Conservation (phyloP, 2,113 vertebrate species). For the Egretta garzetta region DNA sequence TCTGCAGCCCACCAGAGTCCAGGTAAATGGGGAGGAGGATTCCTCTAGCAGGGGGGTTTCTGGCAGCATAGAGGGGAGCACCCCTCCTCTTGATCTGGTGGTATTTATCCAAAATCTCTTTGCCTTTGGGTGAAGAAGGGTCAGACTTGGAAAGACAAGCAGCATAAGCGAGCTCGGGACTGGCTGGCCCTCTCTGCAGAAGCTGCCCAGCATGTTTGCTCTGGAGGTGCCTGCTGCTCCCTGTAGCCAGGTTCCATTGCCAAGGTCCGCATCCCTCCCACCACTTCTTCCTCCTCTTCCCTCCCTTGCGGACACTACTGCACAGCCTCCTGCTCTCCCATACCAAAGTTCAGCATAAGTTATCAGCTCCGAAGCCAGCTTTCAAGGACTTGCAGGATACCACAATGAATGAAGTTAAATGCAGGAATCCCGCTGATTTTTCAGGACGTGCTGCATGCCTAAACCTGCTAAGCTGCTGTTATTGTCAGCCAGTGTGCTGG, state of each 20-base stretch:
- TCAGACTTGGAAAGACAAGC: not conserved
- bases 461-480: not conserved
- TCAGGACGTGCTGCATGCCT: not conserved
- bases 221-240: not conserved
- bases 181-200: not conserved
- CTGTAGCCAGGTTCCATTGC: not conserved
- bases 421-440: not conserved
- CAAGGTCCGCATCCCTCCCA: not conserved
- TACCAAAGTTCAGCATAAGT: not conserved
- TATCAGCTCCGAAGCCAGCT: not conserved
- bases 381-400: slow-evolving; percentile 7
- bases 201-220: not conserved
- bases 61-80: not conserved
- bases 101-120: not conserved
- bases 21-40: slow-evolving; percentile 75
- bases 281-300: not conserved
- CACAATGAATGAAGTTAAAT: not conserved
- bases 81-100: not conserved
- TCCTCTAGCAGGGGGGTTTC: not conserved
- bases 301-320: not conserved
- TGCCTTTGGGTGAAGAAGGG: not conserved
- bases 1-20: slow-evolving; percentile 84
- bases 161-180: not conserved
- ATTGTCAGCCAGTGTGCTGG: not conserved
- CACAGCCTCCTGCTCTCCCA: rapidly evolving